phyloP scores from a whole-genome alignment of 2,113 vertebrate species.

The Hipposideros armiger region DNA sequence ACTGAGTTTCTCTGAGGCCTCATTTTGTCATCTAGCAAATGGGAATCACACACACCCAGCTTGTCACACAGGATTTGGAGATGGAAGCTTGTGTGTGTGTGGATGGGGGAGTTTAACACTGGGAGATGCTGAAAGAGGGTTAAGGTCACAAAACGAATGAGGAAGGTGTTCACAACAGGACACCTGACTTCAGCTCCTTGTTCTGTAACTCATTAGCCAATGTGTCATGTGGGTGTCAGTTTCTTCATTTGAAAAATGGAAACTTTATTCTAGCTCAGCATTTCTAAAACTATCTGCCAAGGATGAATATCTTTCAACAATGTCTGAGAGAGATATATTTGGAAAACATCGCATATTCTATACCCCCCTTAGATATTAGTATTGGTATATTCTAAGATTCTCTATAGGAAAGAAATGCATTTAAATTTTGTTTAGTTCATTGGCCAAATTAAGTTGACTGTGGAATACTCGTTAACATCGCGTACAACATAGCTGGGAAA shows the following conservation, averaged over 20 bases:
- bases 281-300: background rate
- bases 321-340: background rate
- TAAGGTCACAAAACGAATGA: background rate
- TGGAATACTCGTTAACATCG: background rate
- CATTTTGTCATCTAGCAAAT: background rate
- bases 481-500: background rate
- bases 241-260: background rate
- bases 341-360: background rate
- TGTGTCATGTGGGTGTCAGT: background rate
- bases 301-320: background rate
- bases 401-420: background rate
- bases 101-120: rapidly evolving
- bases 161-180: background rate
- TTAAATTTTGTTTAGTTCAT: background rate
- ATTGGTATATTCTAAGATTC: background rate
- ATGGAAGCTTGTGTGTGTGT: background rate
- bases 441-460: background rate
- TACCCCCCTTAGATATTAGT: background rate
- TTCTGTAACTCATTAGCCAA: background rate
- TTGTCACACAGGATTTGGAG: background rate
- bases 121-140: rapidly evolving
- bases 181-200: background rate
- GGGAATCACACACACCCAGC: too few relatives aligned
- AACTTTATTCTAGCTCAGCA: background rate
- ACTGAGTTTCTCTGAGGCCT: background rate